Evolutionary conservation across 2,113 vertebrate species (phyloP), one percentile per base, ranked within the genome.

Genomic region (Eleginops maclovinus): DNA sequence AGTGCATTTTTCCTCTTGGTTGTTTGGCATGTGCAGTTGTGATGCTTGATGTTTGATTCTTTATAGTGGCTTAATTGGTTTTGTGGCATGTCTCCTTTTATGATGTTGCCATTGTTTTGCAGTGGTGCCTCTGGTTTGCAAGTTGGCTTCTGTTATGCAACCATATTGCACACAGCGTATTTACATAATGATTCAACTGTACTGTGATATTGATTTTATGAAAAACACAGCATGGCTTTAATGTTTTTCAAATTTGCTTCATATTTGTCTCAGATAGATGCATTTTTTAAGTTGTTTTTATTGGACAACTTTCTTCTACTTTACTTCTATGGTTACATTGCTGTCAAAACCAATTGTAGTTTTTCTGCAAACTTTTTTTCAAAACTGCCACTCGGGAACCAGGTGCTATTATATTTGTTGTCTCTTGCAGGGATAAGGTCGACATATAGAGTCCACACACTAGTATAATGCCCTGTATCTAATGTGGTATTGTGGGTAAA

Each of bases 401-500:
- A n/a, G 13, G 1, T 54, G 14, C 59, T 41, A n/a, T 10, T 64
- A 1, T 11, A 21, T 26, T 70, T 0, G 1, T 58, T 59, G 46
- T 72, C 31, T 9, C 17, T 3, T 59, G 56, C 19, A 41, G 41
- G 15, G 16, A 9, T 73, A 43, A 47, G 51, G 55, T 16, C 78
- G 63, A 66, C 67, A 56, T 19, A 49, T 40, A 51, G 22, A 19
- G 47, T 79, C 60, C n/a, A 75, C 47, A 75, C 64, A 80, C 84
- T 72, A 49, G 62, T 65, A 21, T 77, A 40, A 53, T 22, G 9
- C 41, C 51, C 44, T 70, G 47, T 50, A 22, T 80, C 31, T 81
- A 13, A 82, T 82, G 72, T 77, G 69, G 72, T 75, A 82, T 85
- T 71, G 11, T 55, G 49, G 40, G 59, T 75, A 36, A 36, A 36